phyloP scores from a whole-genome alignment of 2,888 invertebrate species.

The Thera obeliscata region DNA sequence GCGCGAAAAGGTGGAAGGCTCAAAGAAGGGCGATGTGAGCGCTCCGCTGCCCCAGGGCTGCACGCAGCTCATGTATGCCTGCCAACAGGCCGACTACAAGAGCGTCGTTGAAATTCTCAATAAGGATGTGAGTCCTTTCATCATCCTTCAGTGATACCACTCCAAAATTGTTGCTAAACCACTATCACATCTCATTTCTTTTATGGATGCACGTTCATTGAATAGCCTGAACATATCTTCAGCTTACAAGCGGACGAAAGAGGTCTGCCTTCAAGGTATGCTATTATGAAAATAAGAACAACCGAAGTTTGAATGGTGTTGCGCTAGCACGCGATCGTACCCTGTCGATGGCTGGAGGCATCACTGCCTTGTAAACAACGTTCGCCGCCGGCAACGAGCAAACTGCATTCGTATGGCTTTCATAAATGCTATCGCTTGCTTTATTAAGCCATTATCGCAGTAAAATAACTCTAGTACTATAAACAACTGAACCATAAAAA shows the following conservation, averaged over 20 bases:
- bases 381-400: constrained; percentile 28
- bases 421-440: constrained; percentile 45
- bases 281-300: constrained; percentile 62
- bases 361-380: constrained; percentile 64
- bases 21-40: constrained; percentile 69
- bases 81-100: constrained; percentile 93
- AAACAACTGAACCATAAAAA: not conserved
- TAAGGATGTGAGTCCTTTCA: constrained; percentile 87
- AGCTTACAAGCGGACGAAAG: not conserved
- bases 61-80: constrained; percentile 95
- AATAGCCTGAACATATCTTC: constrained; percentile 1
- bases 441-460: not conserved
- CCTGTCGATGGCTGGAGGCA: constrained; percentile 48
- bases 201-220: not conserved
- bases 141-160: constrained; percentile 21
- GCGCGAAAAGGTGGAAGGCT: constrained; percentile 70
- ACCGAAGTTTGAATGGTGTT: constrained; percentile 50
- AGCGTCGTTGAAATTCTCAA: constrained; percentile 90
- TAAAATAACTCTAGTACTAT: not conserved
- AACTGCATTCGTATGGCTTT: constrained; percentile 45
- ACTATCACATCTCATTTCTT: not conserved
- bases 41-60: constrained; percentile 87
- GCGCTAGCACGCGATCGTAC: constrained; percentile 68
- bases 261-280: constrained; percentile 40
- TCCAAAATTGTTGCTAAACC: constrained; percentile 14